A percentile compares a stretch with the other conserved stretches of the same genome.
Conservation (phyloP, 2,113 vertebrate genomes). For the Carollia perspicillata region DNA sequence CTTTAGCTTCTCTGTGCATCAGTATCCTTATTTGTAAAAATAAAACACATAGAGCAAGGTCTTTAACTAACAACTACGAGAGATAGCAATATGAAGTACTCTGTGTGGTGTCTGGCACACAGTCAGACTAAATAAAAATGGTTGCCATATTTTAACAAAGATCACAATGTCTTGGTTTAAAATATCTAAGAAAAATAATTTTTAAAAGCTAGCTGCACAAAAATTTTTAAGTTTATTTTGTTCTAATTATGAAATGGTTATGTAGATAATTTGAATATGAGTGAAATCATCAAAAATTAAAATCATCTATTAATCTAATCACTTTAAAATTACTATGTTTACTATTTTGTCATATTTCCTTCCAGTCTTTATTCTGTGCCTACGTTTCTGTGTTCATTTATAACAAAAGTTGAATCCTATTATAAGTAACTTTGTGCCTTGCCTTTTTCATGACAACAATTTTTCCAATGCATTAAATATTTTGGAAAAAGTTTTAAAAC, state of each 20-base stretch:
- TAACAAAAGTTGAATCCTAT: neutral
- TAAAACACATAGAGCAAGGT: neutral
- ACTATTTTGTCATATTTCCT: neutral
- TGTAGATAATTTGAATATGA: neutral
- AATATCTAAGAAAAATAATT: neutral
- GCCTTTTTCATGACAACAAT: neutral
- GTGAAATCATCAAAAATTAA: neutral
- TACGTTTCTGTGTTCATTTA: neutral
- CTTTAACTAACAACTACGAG: neutral
- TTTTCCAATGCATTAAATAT: neutral
- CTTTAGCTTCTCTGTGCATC: neutral
- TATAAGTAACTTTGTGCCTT: neutral
- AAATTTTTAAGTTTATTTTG: neutral
- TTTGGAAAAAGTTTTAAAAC: neutral
- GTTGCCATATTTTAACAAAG: neutral
- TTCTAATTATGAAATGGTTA: neutral
- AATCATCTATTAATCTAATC: neutral
- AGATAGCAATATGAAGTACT: neutral
- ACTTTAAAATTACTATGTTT: neutral
- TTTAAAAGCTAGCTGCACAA: neutral
- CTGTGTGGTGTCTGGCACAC: neutral
- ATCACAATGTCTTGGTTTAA: neutral
- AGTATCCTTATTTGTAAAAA: neutral
- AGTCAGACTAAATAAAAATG: neutral
- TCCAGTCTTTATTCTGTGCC: neutral